Percentiles rank a stretch among this genome's conserved stretches.
Evolutionary conservation across 2,113 vertebrate species (phyloP).

Genomic region (Caloenas nicobarica): DNA sequence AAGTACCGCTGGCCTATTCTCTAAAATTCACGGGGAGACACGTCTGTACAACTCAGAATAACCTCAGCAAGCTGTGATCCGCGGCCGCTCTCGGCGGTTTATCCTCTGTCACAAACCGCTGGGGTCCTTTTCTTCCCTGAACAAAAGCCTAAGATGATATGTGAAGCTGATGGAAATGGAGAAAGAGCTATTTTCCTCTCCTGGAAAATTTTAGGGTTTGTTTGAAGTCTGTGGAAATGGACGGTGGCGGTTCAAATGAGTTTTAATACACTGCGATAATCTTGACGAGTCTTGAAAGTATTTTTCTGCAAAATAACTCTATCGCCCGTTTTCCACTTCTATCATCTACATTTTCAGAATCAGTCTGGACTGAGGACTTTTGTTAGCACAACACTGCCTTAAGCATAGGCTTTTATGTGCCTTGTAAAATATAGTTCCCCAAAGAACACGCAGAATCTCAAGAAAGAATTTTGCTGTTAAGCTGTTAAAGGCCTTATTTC

Average conservation of each 20-base stretch:
- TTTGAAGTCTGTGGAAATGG: background rate
- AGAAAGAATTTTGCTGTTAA: conserved; percentile 71
- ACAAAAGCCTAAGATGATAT: conserved; percentile 31
- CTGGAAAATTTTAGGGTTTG: background rate
- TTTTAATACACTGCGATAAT: background rate
- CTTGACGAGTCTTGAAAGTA: conserved; percentile 3
- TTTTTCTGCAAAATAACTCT: background rate
- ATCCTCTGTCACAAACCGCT: background rate
- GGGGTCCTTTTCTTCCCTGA: background rate
- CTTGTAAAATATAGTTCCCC: conserved; percentile 48
- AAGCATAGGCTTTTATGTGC: conserved; percentile 30
- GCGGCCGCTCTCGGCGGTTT: background rate
- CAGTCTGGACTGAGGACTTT: background rate
- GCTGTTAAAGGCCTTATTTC: conserved; percentile 76
- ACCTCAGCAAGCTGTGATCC: background rate
- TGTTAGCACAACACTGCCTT: conserved; percentile 35
- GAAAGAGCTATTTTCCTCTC: background rate
- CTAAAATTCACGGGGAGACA: background rate
- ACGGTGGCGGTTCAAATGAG: background rate
- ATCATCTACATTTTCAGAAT: conserved; percentile 10
- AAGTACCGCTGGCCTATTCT: background rate
- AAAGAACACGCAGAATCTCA: conserved; percentile 64
- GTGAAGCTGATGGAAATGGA: background rate
- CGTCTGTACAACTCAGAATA: background rate
- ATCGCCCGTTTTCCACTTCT: background rate